These are phyloP conservation scores for Chionoecetes opilio DNA, from an alignment of 1,140 invertebrate genomes.

Conservation along the genomic window DNA sequence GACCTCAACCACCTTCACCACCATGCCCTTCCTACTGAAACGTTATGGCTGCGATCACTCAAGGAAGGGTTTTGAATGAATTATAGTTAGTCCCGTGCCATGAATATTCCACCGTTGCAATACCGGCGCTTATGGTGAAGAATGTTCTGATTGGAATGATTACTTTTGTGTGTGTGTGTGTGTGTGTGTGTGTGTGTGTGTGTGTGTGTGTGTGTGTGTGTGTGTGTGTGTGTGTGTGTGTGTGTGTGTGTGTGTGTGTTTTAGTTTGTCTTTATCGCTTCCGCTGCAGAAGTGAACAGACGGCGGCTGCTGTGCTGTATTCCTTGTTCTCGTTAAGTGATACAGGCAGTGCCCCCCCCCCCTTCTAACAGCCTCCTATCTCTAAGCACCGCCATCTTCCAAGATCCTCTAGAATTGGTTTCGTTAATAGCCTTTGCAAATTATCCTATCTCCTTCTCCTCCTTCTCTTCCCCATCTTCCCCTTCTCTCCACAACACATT, in stretches of 20 bases:
- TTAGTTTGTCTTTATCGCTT: neutral
- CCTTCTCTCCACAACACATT: too few relatives aligned
- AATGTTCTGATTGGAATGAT: too few relatives aligned
- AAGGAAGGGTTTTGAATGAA: too few relatives aligned
- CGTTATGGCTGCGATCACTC: neutral
- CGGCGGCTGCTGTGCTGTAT: neutral
- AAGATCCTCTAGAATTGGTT: slow-evolving; percentile 2
- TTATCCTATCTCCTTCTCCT: neutral
- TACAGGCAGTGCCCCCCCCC: neutral
- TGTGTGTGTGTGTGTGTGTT: too few relatives aligned
- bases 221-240: too few relatives aligned
- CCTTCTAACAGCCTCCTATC: neutral
- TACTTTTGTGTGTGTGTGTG: too few relatives aligned
- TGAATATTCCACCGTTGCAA: too few relatives aligned
- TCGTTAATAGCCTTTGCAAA: neutral
- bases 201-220: too few relatives aligned
- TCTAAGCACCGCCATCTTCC: neutral
- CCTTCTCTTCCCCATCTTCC: neutral
- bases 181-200: too few relatives aligned
- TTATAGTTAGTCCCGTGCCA: too few relatives aligned
- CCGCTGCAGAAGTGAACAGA: neutral
- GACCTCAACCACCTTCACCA: neutral
- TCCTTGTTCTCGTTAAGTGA: slow-evolving; percentile 1
- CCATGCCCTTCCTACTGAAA: neutral
- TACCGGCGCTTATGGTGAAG: too few relatives aligned